These are phyloP conservation scores for Polymixis lichenea DNA, from an alignment of 2,888 invertebrate genomes.

Conservation along the genomic window DNA sequence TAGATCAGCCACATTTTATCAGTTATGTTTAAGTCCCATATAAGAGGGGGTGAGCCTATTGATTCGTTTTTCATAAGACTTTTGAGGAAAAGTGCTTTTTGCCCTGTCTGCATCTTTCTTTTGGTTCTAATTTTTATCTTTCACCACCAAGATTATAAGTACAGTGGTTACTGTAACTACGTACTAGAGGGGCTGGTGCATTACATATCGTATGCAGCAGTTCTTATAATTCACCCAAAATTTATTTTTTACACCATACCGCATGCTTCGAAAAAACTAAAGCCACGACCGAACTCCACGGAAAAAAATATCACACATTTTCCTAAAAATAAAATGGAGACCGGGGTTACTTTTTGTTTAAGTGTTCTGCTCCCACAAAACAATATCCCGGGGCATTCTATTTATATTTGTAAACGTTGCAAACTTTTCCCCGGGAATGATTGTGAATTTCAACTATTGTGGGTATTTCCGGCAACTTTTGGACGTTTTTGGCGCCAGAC, in stretches of 20 bases:
- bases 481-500: constrained; percentile 24
- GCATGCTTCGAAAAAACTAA: constrained; percentile 13
- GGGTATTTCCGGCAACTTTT: constrained; percentile 34
- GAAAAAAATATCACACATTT: constrained; percentile 37
- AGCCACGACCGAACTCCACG: background rate
- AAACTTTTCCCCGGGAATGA: constrained; percentile 47
- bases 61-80: background rate
- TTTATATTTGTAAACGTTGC: constrained; percentile 59
- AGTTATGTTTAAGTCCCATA: background rate
- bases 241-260: constrained; percentile 6
- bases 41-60: background rate
- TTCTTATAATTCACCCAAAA: background rate
- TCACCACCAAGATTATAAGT: background rate
- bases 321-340: constrained; percentile 49
- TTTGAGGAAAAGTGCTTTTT: background rate
- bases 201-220: background rate
- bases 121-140: background rate
- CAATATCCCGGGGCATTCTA: constrained; percentile 50
- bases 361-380: constrained; percentile 33
- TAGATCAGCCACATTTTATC: background rate
- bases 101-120: background rate
- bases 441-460: constrained; percentile 51
- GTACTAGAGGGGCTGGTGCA: no score
- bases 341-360: constrained; percentile 40
- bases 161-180: no score